A percentile compares a stretch with the other conserved stretches of the same genome.
phyloP scores from a whole-genome alignment of 2,888 invertebrate genomes.

The Xylophagus ater region DNA sequence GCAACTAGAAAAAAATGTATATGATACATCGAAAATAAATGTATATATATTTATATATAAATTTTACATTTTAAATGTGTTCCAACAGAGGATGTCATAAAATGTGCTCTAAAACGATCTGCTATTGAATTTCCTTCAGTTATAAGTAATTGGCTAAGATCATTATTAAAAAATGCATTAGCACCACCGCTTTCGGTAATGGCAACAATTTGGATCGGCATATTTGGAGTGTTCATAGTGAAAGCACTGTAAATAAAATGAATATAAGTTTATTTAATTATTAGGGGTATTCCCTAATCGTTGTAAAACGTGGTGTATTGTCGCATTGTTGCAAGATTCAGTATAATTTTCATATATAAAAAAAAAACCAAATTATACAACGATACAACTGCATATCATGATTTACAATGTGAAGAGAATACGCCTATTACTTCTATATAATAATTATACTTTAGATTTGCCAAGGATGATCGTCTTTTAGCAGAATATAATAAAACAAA shows the following conservation, averaged over 20 bases:
- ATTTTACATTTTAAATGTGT: conserved; percentile 72
- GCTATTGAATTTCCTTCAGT: conserved; percentile 90
- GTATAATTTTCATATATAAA: too few species aligned
- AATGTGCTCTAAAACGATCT: conserved; percentile 79
- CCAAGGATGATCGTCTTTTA: conserved; percentile 86
- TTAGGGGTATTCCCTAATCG: too few species aligned
- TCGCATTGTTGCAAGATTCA: too few species aligned
- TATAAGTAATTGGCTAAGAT: conserved; percentile 78
- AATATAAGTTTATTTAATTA: neutral
- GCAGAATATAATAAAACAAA: conserved; percentile 92
- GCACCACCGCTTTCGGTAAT: conserved; percentile 85
- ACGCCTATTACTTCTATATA: too few species aligned
- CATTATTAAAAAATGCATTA: conserved; percentile 80
- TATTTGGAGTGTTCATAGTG: conserved; percentile 83
- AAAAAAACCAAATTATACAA: too few species aligned
- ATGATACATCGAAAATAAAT: conserved; percentile 1
- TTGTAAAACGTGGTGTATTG: too few species aligned
- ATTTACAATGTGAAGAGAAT: too few species aligned
- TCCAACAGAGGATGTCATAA: conserved; percentile 78
- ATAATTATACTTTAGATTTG: conserved; percentile 70
- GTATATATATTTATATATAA: neutral
- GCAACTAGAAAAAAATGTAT: conserved; percentile 52
- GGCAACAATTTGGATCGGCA: conserved; percentile 88
- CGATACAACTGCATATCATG: too few species aligned
- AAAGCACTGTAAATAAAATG: conserved; percentile 62